These are phyloP conservation scores for Enteromius viviparus DNA, from an alignment of 2,797 vertebrate species.

Conservation along the genomic window DNA sequence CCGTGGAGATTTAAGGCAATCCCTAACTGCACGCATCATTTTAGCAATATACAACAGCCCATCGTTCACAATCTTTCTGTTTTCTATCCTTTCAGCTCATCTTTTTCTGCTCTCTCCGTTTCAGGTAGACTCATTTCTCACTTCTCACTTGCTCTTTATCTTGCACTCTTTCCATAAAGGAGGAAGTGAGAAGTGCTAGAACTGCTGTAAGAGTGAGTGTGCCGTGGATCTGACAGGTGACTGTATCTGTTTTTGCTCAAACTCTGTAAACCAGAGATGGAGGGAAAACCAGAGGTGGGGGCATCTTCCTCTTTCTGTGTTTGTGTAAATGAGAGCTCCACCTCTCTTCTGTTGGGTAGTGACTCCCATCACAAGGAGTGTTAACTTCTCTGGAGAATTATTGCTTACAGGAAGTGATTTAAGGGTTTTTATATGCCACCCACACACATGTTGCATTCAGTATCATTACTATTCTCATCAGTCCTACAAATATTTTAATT, in stretches of 20 bases:
- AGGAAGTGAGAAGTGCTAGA: conserved; percentile 27
- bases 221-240: conserved; percentile 9
- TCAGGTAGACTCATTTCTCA: background rate
- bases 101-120: conserved; percentile 5
- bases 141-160: conserved; percentile 2
- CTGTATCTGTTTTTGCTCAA: conserved; percentile 23
- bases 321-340: conserved; percentile 43
- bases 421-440: background rate
- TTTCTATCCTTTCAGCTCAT: background rate
- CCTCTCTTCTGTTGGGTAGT: conserved; percentile 32
- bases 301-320: conserved; percentile 23
- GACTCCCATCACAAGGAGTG: conserved; percentile 40
- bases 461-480: background rate
- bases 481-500: background rate
- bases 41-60: conserved; percentile 38
- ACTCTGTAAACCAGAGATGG: conserved; percentile 16
- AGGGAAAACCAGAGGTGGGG: conserved; percentile 20
- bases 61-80: conserved; percentile 28
- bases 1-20: conserved; percentile 72
- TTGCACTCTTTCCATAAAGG: background rate
- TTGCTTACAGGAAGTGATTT: conserved; percentile 26
- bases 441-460: background rate
- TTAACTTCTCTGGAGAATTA: conserved; percentile 47
- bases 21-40: conserved; percentile 70
- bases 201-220: conserved; percentile 14